Percentiles rank a stretch among this genome's conserved stretches.
Evolutionary conservation across 2,113 vertebrate genomes (phyloP).

Genomic region (Cololabis saira): DNA sequence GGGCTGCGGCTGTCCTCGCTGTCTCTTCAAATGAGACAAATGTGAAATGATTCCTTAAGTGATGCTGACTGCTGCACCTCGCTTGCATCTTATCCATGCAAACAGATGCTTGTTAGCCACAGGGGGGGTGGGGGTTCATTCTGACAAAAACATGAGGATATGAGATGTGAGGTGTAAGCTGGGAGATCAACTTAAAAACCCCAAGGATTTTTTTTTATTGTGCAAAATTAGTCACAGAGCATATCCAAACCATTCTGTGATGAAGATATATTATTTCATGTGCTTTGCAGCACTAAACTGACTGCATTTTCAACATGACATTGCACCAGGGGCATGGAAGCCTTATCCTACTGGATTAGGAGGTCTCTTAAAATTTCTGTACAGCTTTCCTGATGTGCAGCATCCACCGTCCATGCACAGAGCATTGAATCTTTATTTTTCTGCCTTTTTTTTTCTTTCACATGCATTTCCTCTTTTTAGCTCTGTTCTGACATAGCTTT

Average conservation of each 20-base stretch:
- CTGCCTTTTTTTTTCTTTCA: too few relatives aligned
- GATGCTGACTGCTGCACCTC: slow-evolving; percentile 45
- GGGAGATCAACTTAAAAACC: background rate
- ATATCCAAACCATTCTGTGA: background rate
- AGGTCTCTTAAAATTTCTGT: slow-evolving; percentile 5
- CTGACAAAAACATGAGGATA: slow-evolving; percentile 29
- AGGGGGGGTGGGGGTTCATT: slow-evolving; percentile 11
- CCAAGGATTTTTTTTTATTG: background rate
- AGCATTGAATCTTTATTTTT: slow-evolving; percentile 12
- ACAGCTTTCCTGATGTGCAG: slow-evolving; percentile 22
- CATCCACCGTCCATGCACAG: slow-evolving; percentile 12
- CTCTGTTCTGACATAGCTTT: slow-evolving; percentile 13
- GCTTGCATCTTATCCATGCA: slow-evolving; percentile 57
- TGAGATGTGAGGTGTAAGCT: slow-evolving; percentile 23
- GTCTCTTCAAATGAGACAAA: slow-evolving; percentile 48
- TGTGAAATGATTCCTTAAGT: slow-evolving; percentile 50
- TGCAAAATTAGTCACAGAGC: slow-evolving; percentile 5
- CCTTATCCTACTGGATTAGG: slow-evolving; percentile 13
- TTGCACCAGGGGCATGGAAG: background rate
- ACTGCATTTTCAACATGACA: slow-evolving; percentile 14
- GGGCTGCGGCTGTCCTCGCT: slow-evolving; percentile 48
- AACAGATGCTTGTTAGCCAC: slow-evolving; percentile 65
- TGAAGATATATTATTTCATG: background rate
- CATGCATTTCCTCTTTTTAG: slow-evolving; percentile 10
- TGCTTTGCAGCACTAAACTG: slow-evolving; percentile 4